A percentile compares a stretch with the other conserved stretches of the same genome.
These are phyloP conservation scores for Periplaneta americana DNA, from an alignment of 1,140 invertebrate genomes.

Conservation along the genomic window DNA sequence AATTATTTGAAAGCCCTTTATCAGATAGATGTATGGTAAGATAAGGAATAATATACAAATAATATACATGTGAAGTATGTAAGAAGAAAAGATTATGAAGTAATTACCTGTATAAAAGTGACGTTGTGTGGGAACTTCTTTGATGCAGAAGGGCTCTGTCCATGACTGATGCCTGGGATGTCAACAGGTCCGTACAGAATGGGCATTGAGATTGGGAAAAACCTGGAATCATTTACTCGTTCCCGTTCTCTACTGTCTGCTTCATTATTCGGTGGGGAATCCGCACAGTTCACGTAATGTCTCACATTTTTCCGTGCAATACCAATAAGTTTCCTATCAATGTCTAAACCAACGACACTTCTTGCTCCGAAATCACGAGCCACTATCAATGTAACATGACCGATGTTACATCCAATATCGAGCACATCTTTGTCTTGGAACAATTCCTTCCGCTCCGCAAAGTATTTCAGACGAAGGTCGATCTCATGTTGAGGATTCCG, in stretches of 20 bases:
- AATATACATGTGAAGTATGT: too few species aligned
- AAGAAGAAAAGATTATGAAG: conserved; percentile 9
- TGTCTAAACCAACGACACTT: conserved; percentile 90
- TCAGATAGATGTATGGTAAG: too few species aligned
- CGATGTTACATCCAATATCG: conserved; percentile 97
- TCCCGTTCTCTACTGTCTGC: neutral
- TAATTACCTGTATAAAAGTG: conserved; percentile 73
- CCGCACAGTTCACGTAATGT: conserved; percentile 60
- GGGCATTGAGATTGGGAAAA: conserved; percentile 82
- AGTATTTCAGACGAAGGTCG: conserved; percentile 76
- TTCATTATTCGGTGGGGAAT: conserved; percentile 16
- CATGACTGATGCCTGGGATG: conserved; percentile 48
- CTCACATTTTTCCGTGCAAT: conserved; percentile 75
- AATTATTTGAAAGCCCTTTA: too few species aligned
- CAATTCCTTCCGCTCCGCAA: conserved; percentile 71
- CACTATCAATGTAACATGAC: conserved; percentile 78
- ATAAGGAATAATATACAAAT: too few species aligned
- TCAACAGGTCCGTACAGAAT: conserved; percentile 75
- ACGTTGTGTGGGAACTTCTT: conserved; percentile 81
- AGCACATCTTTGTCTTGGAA: conserved; percentile 88
- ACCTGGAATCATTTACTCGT: conserved; percentile 25
- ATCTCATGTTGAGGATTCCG: conserved; percentile 72
- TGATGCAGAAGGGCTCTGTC: conserved; percentile 28
- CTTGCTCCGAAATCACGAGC: conserved; percentile 79
- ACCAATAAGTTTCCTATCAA: conserved; percentile 83